Base-by-base conservation (phyloP, 1,140 invertebrate species). In the Drosophila varians region DNA sequence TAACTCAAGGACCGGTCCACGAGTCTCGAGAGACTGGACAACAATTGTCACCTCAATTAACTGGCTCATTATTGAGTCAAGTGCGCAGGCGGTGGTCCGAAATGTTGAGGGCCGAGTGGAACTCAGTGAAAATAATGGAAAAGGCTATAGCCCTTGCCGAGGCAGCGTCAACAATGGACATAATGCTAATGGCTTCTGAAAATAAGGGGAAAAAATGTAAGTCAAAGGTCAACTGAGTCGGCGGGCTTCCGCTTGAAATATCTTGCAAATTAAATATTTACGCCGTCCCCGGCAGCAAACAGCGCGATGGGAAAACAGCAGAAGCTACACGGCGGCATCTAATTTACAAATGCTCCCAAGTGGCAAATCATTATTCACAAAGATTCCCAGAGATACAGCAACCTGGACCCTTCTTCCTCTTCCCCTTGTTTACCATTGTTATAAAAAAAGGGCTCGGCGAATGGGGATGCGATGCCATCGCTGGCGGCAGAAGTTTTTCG, bases 281-380 rank as follows among this genome's bases (percentile, higher is more conserved):
- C 76, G 73, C 60, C 60, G 82, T 79, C 77, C 54, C 64, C 64
- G 46, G 54, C 54, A 64, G 56, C 72, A 28, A 66, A 45, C 64
- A 40, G 46, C 23, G 42, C 62, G 49, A 9, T 25, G 51, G 46
- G 40, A 60, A 54, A 54, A 57, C 68, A 55, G 49, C 66, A 61
- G 58, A 25, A 55, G 53, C 38, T 46, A 66, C 48, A 71, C 60
- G 53, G 47, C 52, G 40, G 80, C 76, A 66, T 86, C 80, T 86
- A 86, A 86, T 86, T 86, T 86, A 86, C 80, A 86, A 86, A 74
- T 55, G 82, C 80, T 86, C 80, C 80, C 80, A 87, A 86, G 82
- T 86, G 80, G 80, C 82, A 87, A 86, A 87, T 86, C 80, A 87
- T 87, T 86, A 86, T 87, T 79, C 80, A 87, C 62, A 87, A 65